Conservation (phyloP, 92 coral and sea anemone genomes). For the Zoanthus gigantus region DNA sequence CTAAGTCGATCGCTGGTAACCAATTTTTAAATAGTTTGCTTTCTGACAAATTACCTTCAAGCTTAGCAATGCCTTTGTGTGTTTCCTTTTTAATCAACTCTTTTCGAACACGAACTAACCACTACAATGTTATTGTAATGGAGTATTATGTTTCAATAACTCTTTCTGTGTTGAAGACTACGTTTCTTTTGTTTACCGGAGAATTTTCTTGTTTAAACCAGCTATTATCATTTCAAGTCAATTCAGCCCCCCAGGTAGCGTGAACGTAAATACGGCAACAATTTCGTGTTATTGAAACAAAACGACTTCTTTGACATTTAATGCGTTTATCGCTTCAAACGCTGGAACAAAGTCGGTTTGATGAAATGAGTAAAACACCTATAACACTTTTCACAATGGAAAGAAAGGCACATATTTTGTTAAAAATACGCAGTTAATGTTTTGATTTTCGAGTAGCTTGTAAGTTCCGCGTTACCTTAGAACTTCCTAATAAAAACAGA, state of each 20-base stretch:
- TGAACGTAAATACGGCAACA: constrained; percentile 14
- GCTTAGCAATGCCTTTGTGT: not conserved
- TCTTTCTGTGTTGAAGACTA: not conserved
- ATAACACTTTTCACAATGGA: not conserved
- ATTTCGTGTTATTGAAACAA: constrained; percentile 20
- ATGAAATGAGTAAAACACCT: not conserved
- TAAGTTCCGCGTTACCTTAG: not conserved
- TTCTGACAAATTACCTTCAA: not conserved
- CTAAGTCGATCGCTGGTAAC: too few species aligned
- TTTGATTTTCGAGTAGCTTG: not conserved
- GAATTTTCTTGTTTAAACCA: constrained; percentile 13
- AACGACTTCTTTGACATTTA: not conserved
- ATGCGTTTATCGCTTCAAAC: constrained; percentile 9
- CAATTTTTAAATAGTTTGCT: not conserved
- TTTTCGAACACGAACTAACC: not conserved
- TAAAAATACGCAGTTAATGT: not conserved
- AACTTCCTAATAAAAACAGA: constrained; percentile 34
- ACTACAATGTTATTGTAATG: not conserved
- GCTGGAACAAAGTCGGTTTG: not conserved
- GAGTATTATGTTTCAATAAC: constrained; percentile 14
- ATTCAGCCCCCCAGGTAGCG: constrained; percentile 40
- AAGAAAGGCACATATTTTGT: not conserved
- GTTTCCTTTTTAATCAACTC: not conserved
- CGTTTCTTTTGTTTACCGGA: constrained; percentile 18
- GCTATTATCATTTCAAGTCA: constrained; percentile 33